A percentile compares a stretch with the other conserved stretches of the same genome.
Evolutionary conservation across 1,140 invertebrate genomes (phyloP).

Genomic region (Adoxophyes honmai): DNA sequence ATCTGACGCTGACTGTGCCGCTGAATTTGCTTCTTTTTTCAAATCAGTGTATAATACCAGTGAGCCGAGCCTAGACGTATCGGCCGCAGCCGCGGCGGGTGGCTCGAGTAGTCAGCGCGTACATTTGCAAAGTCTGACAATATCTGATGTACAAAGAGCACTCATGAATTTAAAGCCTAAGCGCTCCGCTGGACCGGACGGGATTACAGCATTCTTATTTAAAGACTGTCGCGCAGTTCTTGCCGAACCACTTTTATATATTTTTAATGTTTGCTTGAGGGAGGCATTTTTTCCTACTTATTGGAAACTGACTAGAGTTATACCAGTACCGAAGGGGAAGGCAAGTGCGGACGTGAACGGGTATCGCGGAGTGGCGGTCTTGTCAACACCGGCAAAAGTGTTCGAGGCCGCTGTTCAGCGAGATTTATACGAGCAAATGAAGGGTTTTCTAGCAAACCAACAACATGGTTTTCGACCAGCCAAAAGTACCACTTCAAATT

Average conservation of each 20-base stretch:
- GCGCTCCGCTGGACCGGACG: background rate
- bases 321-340: conserved; percentile 2
- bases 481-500: conserved; percentile 17
- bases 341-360: background rate
- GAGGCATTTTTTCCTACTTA: background rate
- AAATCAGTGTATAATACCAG: background rate
- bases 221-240: background rate
- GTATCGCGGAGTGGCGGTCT: conserved; percentile 13
- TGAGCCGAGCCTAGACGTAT: background rate
- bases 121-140: background rate
- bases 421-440: conserved; percentile 17
- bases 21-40: background rate
- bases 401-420: conserved; percentile 24
- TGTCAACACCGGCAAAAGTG: conserved; percentile 28
- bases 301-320: conserved; percentile 8
- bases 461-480: conserved; percentile 19
- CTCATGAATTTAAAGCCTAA: background rate
- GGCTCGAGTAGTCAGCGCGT: background rate
- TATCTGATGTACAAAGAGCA: background rate
- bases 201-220: background rate
- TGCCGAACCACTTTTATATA: background rate
- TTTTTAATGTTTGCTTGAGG: background rate
- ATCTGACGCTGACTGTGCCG: background rate
- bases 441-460: background rate
- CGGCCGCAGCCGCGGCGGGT: background rate